Conservation (phyloP, 2,797 vertebrate species). For the Aeoliscus strigatus region DNA sequence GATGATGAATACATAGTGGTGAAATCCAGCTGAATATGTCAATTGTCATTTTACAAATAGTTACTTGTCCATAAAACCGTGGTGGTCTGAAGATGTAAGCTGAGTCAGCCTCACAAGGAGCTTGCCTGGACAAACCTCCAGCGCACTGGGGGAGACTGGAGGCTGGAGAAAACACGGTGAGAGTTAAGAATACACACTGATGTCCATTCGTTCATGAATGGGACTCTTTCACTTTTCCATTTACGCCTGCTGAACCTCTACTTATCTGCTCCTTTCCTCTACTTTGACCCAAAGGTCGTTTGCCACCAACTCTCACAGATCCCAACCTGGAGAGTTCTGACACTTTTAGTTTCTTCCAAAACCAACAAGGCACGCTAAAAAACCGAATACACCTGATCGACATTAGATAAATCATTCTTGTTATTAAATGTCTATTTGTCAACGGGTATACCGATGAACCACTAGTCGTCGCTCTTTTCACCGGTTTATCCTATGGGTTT, state of each 20-base stretch:
- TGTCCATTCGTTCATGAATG: constrained; percentile 69
- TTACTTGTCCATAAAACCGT: constrained; percentile 33
- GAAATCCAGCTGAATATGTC: constrained; percentile 12
- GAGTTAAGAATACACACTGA: constrained; percentile 48
- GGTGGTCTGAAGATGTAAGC: constrained; percentile 45
- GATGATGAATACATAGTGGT: constrained; percentile 1
- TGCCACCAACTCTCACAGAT: constrained; percentile 18
- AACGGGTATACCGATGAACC: too few relatives aligned
- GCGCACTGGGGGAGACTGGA: constrained; percentile 1
- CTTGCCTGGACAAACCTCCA: constrained; percentile 5
- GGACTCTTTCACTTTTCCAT: constrained; percentile 62
- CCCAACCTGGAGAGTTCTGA: constrained; percentile 12
- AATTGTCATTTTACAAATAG: constrained; percentile 24
- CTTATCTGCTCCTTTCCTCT: constrained; percentile 47
- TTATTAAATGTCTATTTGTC: too few relatives aligned
- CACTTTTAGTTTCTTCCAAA: constrained; percentile 18
- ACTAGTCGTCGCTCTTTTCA: too few relatives aligned
- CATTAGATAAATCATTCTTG: too few relatives aligned
- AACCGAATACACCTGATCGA: constrained; percentile 41
- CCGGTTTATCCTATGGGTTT: too few relatives aligned
- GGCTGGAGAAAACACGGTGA: constrained; percentile 38
- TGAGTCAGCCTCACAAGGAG: constrained; percentile 38
- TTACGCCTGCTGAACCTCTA: constrained; percentile 40
- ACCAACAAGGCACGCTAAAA: constrained; percentile 16
- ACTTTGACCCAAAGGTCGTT: constrained; percentile 34